A percentile compares a stretch with the other conserved stretches of the same genome.
Evolutionary conservation across 1,140 invertebrate species (phyloP).

Genomic region (Eupeodes corollae): DNA sequence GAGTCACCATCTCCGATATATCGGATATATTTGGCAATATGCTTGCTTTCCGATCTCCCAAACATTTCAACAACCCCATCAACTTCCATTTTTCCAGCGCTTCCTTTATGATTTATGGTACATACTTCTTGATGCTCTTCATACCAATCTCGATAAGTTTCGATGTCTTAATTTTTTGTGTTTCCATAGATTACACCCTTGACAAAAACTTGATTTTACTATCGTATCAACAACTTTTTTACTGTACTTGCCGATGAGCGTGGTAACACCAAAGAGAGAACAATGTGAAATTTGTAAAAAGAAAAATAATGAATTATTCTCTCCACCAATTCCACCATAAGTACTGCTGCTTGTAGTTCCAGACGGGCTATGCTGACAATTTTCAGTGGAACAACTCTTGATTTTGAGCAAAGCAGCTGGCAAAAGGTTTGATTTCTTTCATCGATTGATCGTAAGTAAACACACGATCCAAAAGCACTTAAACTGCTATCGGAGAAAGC

Average conservation of each 20-base stretch:
- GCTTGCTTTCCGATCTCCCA: constrained; percentile 7
- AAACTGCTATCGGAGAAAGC: too few relatives aligned
- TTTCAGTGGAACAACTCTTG: too few relatives aligned
- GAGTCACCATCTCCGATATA: constrained; percentile 22
- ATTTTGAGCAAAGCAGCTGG: too few relatives aligned
- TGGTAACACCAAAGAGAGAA: background rate
- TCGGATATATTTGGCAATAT: constrained; percentile 12
- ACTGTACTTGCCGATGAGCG: background rate
- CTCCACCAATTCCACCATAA: too few relatives aligned
- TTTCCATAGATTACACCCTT: background rate
- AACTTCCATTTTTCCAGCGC: constrained; percentile 19
- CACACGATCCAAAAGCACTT: too few relatives aligned
- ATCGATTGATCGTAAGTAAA: too few relatives aligned
- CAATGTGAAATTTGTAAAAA: too few relatives aligned
- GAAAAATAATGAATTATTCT: too few relatives aligned
- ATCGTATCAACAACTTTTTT: background rate
- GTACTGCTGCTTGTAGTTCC: too few relatives aligned
- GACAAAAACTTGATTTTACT: background rate
- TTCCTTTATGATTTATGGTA: constrained; percentile 15
- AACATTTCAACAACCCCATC: constrained; percentile 21
- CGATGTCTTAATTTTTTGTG: too few relatives aligned
- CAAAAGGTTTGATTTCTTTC: too few relatives aligned
- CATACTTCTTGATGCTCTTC: constrained; percentile 8
- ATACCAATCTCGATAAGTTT: background rate
- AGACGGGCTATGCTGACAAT: too few relatives aligned